Base-by-base conservation (phyloP, 2,113 vertebrate species). In the Zosterops pallidus region DNA sequence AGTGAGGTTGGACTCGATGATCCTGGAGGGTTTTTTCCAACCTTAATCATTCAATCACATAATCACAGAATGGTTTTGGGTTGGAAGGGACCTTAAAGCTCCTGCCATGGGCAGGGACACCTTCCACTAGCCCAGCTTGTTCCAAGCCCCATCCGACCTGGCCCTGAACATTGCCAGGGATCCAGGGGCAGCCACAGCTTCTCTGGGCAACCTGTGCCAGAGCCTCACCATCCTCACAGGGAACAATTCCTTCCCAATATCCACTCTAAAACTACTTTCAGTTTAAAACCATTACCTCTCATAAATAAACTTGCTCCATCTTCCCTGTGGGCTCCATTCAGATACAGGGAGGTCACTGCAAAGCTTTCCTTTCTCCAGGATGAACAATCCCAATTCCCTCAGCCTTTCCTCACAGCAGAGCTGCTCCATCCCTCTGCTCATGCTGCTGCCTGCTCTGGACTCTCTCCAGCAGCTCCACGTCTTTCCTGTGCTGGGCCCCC, bases 141-240 rank as follows among this genome's bases (percentile, higher is more conserved):
- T 63, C 7, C 29, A 83, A 55, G 9, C 5, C 17, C n/a, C 0
- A 0, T 55, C 53, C 20, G 42, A 0, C 26, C 42, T 56, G 35
- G 26, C 7, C 31, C 4, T 26, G 15, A 1, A 42, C 49, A 50
- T 22, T 63, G 4, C 12, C 56, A 77, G 56, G 42, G 12, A 70
- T 50, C 56, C 65, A 70, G 41, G 12, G 7, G 10, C 47, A 69
- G 25, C 31, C 55, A 49, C 35, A 42, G 14, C 14, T 62, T 42
- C n/a, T 83, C 68, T 46, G 33, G 55, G 41, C 2, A 83, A 0
- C 28, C 47, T 76, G 21, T 35, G 47, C 35, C 49, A 76, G 47
- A 6, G 35, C 15, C 44, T 74, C 5, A 0, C 19, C 46, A 33
- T 4, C 9, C 26, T 50, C 60, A 11, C 12, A 59, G 10, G 4